Evolutionary conservation across 1,140 invertebrate genomes (phyloP).

Genomic region (Steinernema feltiae): DNA sequence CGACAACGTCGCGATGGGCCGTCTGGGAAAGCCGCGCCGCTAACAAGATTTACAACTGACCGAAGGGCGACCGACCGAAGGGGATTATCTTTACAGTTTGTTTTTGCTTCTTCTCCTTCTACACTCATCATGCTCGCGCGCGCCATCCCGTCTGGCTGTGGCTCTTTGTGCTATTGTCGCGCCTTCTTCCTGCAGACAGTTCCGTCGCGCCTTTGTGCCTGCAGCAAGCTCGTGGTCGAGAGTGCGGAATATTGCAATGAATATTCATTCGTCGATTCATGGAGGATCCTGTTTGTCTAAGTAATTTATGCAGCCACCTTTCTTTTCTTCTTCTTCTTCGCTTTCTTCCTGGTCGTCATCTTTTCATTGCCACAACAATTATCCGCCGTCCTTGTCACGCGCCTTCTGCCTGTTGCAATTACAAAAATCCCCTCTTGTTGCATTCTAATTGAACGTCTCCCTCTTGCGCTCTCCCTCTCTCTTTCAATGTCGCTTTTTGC

Average conservation of each 20-base stretch:
- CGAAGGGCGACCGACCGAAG: constrained; percentile 13
- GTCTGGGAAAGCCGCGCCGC: constrained; percentile 12
- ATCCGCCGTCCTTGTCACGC: not conserved
- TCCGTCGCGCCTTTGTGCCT: not conserved
- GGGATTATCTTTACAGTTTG: constrained; percentile 15
- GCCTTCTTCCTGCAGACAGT: not conserved
- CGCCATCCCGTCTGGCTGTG: not conserved
- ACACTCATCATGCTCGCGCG: constrained; percentile 3
- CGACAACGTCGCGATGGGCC: not conserved
- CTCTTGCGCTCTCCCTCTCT: not conserved
- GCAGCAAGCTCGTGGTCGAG: not conserved
- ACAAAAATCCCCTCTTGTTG: constrained; percentile 14
- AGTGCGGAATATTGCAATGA: not conserved
- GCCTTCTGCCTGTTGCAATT: not conserved
- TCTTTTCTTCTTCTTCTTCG: not conserved
- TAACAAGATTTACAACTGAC: constrained; percentile 15
- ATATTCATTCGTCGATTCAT: not conserved
- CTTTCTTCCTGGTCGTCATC: not conserved
- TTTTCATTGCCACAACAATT: constrained; percentile 1
- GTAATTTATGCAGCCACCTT: constrained; percentile 7
- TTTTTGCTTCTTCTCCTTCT: constrained; percentile 10
- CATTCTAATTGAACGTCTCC: not conserved
- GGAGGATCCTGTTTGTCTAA: not conserved
- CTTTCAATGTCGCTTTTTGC: not conserved
- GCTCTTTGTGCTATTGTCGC: not conserved